These are phyloP conservation scores for Ceyx cyanopectus DNA, from an alignment of 2,113 vertebrate genomes.

Conservation along the genomic window DNA sequence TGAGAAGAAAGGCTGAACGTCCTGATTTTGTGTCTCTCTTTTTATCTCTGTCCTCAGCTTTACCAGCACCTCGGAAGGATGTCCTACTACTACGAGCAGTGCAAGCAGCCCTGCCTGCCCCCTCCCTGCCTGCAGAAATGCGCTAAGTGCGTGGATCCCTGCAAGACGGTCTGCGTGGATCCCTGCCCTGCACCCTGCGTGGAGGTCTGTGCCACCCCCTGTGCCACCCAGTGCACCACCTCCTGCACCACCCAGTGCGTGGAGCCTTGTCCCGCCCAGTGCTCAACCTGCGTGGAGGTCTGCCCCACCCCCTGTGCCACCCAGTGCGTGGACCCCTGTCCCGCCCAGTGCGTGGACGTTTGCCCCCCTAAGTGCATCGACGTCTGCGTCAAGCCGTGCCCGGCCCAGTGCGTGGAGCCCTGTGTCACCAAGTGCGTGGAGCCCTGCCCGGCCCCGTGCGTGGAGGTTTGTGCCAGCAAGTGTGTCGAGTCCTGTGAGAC, in stretches of 20 bases:
- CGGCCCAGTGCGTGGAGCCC: background rate
- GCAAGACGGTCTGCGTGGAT: background rate
- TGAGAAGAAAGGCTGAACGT: rapidly evolving
- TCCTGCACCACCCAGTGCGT: background rate
- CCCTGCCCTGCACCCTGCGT: background rate
- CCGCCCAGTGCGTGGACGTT: background rate
- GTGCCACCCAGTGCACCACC: background rate
- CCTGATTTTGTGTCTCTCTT: background rate
- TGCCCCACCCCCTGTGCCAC: background rate
- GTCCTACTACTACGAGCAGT: conserved; percentile 58
- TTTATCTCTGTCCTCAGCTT: background rate
- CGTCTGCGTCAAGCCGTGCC: background rate
- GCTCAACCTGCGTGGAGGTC: background rate
- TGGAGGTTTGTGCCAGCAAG: background rate
- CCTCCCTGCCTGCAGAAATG: conserved; percentile 14
- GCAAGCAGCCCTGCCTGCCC: conserved; percentile 63
- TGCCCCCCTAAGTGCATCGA: background rate
- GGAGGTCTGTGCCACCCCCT: background rate
- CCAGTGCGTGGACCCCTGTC: background rate
- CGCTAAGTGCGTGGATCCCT: conserved; percentile 1
- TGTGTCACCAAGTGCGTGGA: background rate
- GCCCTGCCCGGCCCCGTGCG: background rate
- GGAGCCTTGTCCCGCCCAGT: background rate
- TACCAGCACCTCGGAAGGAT: background rate
- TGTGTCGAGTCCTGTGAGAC: background rate